Percentiles rank a stretch among this genome's conserved stretches.
Evolutionary conservation across 1,140 invertebrate genomes (phyloP).

Genomic region (Drosophila mojavensis): DNA sequence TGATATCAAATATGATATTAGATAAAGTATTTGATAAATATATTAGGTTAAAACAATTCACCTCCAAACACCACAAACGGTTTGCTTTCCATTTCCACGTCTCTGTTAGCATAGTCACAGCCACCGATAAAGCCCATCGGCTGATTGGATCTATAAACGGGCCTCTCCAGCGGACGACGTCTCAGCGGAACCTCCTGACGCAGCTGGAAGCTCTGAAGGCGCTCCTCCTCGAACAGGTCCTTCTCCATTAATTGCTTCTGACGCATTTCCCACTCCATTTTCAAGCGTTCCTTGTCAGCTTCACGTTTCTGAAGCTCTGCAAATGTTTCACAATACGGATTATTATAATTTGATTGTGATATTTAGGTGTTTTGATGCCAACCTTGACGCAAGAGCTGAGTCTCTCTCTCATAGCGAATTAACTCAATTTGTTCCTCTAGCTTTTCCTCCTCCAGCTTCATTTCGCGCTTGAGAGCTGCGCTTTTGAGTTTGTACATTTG

Average conservation of each 20-base stretch:
- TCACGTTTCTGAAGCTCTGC: slow-evolving; percentile 92
- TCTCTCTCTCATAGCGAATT: slow-evolving; percentile 95
- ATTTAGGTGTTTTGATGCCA: background rate
- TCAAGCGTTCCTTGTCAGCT: slow-evolving; percentile 92
- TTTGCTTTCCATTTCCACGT: slow-evolving; percentile 44
- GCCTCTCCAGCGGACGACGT: slow-evolving; percentile 91
- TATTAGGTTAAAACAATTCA: slow-evolving; percentile 19
- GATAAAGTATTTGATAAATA: background rate
- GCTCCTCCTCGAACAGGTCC: slow-evolving; percentile 89
- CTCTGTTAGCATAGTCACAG: slow-evolving; percentile 39
- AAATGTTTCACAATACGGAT: background rate
- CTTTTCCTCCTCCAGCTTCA: slow-evolving; percentile 94
- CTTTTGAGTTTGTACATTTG: slow-evolving; percentile 94
- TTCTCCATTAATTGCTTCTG: slow-evolving; percentile 92
- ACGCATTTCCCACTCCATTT: slow-evolving; percentile 94
- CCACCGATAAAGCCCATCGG: slow-evolving; percentile 71
- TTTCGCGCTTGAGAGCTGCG: slow-evolving; percentile 95
- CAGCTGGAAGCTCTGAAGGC: slow-evolving; percentile 89
- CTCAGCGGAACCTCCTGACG: slow-evolving; percentile 92
- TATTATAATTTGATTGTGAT: slow-evolving; percentile 21
- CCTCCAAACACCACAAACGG: slow-evolving; percentile 73
- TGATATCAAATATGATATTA: background rate
- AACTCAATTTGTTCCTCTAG: slow-evolving; percentile 97
- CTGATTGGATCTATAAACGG: slow-evolving; percentile 89
- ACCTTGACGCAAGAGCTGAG: slow-evolving; percentile 93